Evolutionary conservation across 2,797 vertebrate species (phyloP).

Genomic region (Chelon labrosus): DNA sequence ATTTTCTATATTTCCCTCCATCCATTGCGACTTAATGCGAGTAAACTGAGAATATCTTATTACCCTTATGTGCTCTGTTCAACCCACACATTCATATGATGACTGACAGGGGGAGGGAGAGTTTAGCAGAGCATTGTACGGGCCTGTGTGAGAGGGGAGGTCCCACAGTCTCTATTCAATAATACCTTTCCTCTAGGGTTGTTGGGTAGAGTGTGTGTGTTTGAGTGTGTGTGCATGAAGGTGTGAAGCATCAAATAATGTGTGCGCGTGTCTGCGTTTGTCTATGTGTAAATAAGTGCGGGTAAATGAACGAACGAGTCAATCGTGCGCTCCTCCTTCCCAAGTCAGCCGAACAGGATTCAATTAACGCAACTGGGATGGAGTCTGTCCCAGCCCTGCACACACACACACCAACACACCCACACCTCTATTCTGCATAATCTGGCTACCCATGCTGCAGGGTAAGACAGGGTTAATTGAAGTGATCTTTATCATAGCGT

Average conservation of each 20-base stretch:
- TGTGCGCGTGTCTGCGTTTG: constrained; percentile 16
- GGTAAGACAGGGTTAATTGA: constrained; percentile 82
- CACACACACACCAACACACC: constrained; percentile 9
- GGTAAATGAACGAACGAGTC: constrained; percentile 45
- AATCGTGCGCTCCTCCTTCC: constrained; percentile 33
- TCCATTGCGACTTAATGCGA: constrained; percentile 55
- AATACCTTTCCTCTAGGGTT: constrained; percentile 64
- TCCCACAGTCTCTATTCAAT: constrained; percentile 76
- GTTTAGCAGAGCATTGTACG: constrained; percentile 46
- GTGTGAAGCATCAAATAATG: constrained; percentile 29
- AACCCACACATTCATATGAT: constrained; percentile 62
- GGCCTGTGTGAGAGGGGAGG: constrained; percentile 51
- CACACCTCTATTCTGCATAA: constrained; percentile 61
- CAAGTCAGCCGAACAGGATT: constrained; percentile 71
- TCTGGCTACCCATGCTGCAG: constrained; percentile 57
- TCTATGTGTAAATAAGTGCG: constrained; percentile 51
- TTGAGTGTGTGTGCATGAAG: constrained; percentile 20
- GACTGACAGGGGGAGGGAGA: constrained; percentile 60
- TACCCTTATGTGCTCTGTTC: constrained; percentile 56
- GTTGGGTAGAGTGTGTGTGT: constrained; percentile 14
- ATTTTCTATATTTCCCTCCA: constrained; percentile 56
- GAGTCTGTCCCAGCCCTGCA: constrained; percentile 28
- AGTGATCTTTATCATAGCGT: constrained; percentile 75
- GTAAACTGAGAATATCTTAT: constrained; percentile 65
- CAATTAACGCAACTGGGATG: constrained; percentile 78